These are phyloP conservation scores for Asobara japonica DNA, from an alignment of 1,140 invertebrate species.

Conservation along the genomic window DNA sequence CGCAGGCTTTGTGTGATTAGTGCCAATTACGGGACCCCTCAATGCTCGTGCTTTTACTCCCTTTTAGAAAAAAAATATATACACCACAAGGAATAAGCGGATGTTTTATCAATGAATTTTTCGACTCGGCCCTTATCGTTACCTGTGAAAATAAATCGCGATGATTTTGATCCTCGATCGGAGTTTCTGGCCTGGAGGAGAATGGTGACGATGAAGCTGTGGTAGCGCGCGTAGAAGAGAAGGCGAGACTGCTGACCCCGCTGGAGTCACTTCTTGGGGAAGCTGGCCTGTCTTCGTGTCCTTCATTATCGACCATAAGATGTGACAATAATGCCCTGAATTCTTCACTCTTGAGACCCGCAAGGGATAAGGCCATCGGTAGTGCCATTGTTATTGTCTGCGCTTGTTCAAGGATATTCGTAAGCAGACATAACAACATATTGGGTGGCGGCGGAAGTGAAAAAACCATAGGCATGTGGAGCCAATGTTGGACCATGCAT, in stretches of 20 bases:
- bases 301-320: background rate
- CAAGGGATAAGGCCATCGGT: background rate
- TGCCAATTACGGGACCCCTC: no score
- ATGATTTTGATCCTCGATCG: background rate
- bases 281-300: background rate
- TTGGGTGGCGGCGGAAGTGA: no score
- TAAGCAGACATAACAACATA: no score
- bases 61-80: no score
- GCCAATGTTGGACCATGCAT: background rate
- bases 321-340: background rate
- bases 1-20: background rate
- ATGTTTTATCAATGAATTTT: no score
- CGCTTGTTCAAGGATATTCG: background rate
- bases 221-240: background rate
- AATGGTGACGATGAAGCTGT: background rate
- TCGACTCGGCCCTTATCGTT: no score
- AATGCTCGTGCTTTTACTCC: no score
- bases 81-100: no score
- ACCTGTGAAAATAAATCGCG: background rate
- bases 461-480: background rate
- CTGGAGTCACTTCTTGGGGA: background rate
- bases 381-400: background rate
- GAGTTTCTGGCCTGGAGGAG: background rate
- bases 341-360: background rate
- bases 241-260: background rate